Evolutionary conservation across 2,797 vertebrate species (phyloP).

Genomic region (Oceanodroma leucorhoa): DNA sequence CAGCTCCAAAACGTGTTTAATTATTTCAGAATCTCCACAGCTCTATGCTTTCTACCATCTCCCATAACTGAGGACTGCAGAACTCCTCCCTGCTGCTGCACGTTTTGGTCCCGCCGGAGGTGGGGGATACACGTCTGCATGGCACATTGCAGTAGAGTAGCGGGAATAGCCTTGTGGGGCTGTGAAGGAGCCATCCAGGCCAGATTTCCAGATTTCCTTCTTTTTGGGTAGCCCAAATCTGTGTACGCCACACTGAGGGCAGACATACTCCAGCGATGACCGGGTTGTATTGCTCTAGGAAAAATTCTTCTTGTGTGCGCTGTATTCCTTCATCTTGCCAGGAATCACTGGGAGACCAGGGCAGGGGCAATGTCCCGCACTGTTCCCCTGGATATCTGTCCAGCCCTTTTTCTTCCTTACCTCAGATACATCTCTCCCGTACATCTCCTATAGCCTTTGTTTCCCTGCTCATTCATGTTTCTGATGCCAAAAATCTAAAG

Average conservation of each 20-base stretch:
- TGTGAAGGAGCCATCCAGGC: background rate
- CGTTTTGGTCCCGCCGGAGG: background rate
- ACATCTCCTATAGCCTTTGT: background rate
- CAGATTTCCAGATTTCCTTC: background rate
- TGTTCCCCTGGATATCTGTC: background rate
- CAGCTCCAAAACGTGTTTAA: rapidly evolving
- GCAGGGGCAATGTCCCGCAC: background rate
- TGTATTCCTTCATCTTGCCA: background rate
- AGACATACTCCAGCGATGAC: background rate
- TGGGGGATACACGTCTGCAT: background rate
- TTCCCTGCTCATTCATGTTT: background rate
- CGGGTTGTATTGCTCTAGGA: background rate
- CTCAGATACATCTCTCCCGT: background rate
- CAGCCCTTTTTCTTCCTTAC: background rate
- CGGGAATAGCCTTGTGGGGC: background rate
- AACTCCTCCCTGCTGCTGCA: background rate
- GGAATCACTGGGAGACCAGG: background rate
- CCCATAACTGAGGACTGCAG: background rate
- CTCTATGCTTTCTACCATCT: background rate
- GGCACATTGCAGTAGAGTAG: background rate
- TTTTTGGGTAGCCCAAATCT: background rate
- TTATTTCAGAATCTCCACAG: background rate
- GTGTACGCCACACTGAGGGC: background rate
- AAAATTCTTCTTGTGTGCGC: background rate
- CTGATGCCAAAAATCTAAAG: background rate